Evolutionary conservation across 1,140 invertebrate genomes (phyloP), one percentile per base, ranked within the genome.

Genomic region (Bombyx mandarina): DNA sequence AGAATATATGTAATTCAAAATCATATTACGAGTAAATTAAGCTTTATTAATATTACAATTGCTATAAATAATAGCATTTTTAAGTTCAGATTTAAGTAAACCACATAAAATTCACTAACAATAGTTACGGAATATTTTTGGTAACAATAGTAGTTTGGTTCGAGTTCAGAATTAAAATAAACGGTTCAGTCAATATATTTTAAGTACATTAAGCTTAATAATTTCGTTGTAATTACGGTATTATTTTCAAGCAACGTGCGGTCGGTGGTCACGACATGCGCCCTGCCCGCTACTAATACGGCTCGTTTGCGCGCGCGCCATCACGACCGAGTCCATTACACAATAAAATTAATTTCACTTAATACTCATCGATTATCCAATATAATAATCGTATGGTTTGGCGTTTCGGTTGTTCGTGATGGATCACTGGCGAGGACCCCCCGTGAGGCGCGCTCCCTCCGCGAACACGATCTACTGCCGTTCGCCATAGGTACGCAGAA

Each of bases 311-410:
- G 71, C 73, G 66, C 64, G 67, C 74, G 70, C 72, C 69, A 69
- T 73, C 76, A 75, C 76, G 74, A 77, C 67, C 65, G 43, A 57
- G 52, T 55, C 62, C 66, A 73, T 79, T 83, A 82, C 69, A 67
- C 76, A 78, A 83, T 82, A 78, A 82, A 82, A 86, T 83, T 86
- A 83, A 83, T 85, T 85, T 82, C 73, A 77, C 73, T 83, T 83
- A 84, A 84, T 79, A 70, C 71, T 79, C 75, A 82, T 82, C 75
- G 79, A 82, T 86, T 82, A 86, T 78, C 75, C 75, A 77, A 73
- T 74, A 73, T 78, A 79, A 77, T 82, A 78, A 80, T 80, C 71
- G 73, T 77, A 74, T 73, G 75, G 68, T 35, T 35, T 67, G 71
- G 60, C 67, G 67, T 65, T 73, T 71, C 62, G 69, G 65, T 61